Evolutionary conservation across 2,888 invertebrate genomes (phyloP), one percentile per base, ranked within the genome.

Genomic region (Melanostoma mellinum): DNA sequence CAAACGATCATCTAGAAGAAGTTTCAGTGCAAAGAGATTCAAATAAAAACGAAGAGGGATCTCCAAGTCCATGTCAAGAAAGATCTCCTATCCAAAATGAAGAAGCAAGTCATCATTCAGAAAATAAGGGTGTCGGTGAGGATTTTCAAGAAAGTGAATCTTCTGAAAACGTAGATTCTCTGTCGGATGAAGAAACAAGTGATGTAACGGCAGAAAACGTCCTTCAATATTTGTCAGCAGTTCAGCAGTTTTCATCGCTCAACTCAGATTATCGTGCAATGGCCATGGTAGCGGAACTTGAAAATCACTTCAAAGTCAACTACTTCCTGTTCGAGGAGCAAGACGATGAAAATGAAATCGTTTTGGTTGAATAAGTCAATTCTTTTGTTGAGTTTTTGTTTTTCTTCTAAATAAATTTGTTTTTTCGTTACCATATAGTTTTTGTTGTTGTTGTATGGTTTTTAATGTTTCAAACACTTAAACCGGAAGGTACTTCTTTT

Each of bases 281-380:
- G 74, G 88, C 89, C 63, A 72, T 90, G 75, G 88, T 89, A 80
- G 88, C 88, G 33, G 88, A 89, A 69, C 72, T 90, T 46, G 89
- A 89, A 53, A 89, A 89, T 2, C 89, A 90, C 52, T 88, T 90
- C 88, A 89, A 88, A 67, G 88, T 87, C 35, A 71, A 69, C 10
- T 84, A 84, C 30, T n/a, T 53, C 3, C 20, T 6, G 6, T 40
- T 42, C 6, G 72, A 69, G 3, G 5, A 52, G 20, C 61, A 61
- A 3, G 87, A 87, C 42, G 88, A 89, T 0, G 90, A 89, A 36
- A 89, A 90, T 87, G 89, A 90, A 80, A 89, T 90, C 55, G 89
- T 90, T 38, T 84, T 90, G 38, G 88, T 90, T 69, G 89, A 89
- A 80, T 89, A 88, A 72, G 32, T 0, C 65, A 10, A 1, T 20